Evolutionary conservation across 2,888 invertebrate genomes (phyloP), one percentile per base, ranked within the genome.

Genomic region (Pyrrhia umbra): DNA sequence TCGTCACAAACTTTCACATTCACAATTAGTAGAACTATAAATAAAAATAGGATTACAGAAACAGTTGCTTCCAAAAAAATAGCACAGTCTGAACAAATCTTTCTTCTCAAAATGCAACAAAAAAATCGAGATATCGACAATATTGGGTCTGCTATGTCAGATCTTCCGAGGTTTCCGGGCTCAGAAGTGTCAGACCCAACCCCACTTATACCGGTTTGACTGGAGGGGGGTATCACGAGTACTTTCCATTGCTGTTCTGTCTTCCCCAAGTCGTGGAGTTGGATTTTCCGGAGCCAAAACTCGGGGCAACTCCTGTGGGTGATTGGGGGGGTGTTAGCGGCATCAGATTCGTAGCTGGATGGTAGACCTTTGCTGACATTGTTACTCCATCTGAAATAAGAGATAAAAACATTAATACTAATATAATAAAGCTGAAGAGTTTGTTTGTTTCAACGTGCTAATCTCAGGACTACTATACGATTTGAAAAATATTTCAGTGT

Each of bases 281-380:
- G 3, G 80, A 57, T n/a, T 85, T 82, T 1, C 82, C 76, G 9
- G 81, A 56, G n/a, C 84, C 84, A 71, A 88, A 92, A 0, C 66
- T 56, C 0, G 91, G 87, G 0, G 87, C 82, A 1, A 85, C 49
- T 1, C 88, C 90, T 0, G 89, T 90, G 0, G 91, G 94, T 0
- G 92, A 89, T 6, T 69, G 78, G 0, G 92, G 93, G 0, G 90
- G 92, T 0, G 90, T 86, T 0, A 87, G 83, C 0, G 94, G 95
- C 85, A 93, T 80, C 15, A 94, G 85, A 60, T 95, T 95, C 0
- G 94, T 93, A 0, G 95, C 94, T n/a, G 88, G 93, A 1, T 94
- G 94, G 85, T 91, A 95, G 3, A 94, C 91, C 34, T 75, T 88
- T 0, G 95, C 95, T 6, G 91, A 88, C 87, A 92, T 88, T 9